Evolutionary conservation across 1,140 invertebrate species (phyloP).

Genomic region (Trichonephila inaurata): DNA sequence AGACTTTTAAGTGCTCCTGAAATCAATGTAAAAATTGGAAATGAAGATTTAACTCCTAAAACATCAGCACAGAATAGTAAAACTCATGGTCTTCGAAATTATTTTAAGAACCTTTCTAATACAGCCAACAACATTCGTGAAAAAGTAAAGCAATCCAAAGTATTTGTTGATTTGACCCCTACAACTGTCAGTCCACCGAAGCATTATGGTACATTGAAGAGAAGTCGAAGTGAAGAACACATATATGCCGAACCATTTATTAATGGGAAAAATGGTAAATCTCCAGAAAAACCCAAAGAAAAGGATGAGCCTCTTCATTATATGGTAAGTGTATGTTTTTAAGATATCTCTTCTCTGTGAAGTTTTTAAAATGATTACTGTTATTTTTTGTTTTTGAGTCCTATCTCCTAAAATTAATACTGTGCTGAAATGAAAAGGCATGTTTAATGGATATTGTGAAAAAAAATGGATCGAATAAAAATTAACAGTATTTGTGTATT

Average conservation of each 20-base stretch:
- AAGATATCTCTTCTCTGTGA: neutral
- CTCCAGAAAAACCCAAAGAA: neutral
- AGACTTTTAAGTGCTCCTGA: conserved; percentile 20
- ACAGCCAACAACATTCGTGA: conserved; percentile 56
- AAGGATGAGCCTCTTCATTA: conserved; percentile 57
- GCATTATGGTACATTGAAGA: conserved; percentile 74
- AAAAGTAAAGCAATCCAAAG: conserved; percentile 53
- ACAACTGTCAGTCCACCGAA: conserved; percentile 66
- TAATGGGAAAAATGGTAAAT: conserved; percentile 25
- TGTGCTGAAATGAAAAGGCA: no score
- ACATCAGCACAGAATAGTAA: neutral
- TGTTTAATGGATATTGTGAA: no score
- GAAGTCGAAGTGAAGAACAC: conserved; percentile 74
- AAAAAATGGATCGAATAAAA: no score
- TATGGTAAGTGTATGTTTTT: conserved; percentile 53
- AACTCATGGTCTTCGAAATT: conserved; percentile 5
- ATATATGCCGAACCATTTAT: conserved; percentile 73
- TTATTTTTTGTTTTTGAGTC: no score
- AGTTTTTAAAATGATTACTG: no score
- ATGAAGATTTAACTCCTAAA: conserved; percentile 18
- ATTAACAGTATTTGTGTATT: no score
- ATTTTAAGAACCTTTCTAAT: conserved; percentile 49
- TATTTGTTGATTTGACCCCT: conserved; percentile 73
- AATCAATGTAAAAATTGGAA: neutral
- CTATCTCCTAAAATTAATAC: no score